These are phyloP conservation scores for Sisyra nigra DNA, from an alignment of 2,888 invertebrate species.

Conservation along the genomic window DNA sequence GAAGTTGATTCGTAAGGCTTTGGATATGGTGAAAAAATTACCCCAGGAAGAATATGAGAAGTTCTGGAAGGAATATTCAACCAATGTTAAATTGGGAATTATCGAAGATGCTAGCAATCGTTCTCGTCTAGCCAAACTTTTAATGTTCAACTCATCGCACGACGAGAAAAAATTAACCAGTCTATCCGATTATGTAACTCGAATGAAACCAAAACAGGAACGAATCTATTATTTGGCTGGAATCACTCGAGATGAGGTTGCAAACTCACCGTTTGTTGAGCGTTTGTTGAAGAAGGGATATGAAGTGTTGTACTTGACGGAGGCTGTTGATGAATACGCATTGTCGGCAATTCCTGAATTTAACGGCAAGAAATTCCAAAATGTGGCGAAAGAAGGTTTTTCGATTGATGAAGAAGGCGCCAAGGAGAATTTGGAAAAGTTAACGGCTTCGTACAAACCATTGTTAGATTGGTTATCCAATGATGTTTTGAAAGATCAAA, in stretches of 20 bases:
- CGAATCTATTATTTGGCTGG: slow-evolving; percentile 96
- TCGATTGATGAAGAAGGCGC: slow-evolving; percentile 57
- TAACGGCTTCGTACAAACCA: slow-evolving; percentile 71
- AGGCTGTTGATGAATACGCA: slow-evolving; percentile 97
- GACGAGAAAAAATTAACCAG: slow-evolving; percentile 45
- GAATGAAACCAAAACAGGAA: slow-evolving; percentile 92
- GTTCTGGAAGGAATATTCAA: slow-evolving; percentile 99
- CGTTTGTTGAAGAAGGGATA: slow-evolving; percentile 81
- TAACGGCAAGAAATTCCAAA: slow-evolving; percentile 98
- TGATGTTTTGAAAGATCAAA: slow-evolving; percentile 57
- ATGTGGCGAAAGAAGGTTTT: slow-evolving; percentile 97
- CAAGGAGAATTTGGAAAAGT: slow-evolving; percentile 60
- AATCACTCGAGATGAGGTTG: slow-evolving; percentile 67
- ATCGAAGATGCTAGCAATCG: slow-evolving; percentile 97
- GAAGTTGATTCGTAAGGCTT: slow-evolving; percentile 90
- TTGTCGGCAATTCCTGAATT: slow-evolving; percentile 93
- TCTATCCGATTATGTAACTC: slow-evolving; percentile 74
- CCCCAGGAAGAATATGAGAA: slow-evolving; percentile 73
- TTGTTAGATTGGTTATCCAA: slow-evolving; percentile 81
- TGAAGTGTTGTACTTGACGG: slow-evolving; percentile 86
- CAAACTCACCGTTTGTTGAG: slow-evolving; percentile 90
- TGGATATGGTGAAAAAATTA: slow-evolving; percentile 97
- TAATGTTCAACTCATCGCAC: slow-evolving; percentile 77
- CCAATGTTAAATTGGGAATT: slow-evolving; percentile 90
- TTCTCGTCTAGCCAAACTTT: slow-evolving; percentile 84